Evolutionary conservation across 1,140 invertebrate genomes (phyloP).

Genomic region (honey bee (Apis mellifera)): Amel_HAv3.1 CM009932.2:2766501-2767000

Average conservation of each 20-base stretch:
- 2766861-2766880: slow-evolving; percentile 36
- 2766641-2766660: slow-evolving; percentile 65
- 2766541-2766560: slow-evolving; percentile 46
- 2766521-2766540: slow-evolving; percentile 55
- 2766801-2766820: slow-evolving; percentile 73
- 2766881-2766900: slow-evolving; percentile 14
- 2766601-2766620: slow-evolving; percentile 70
- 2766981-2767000: slow-evolving; percentile 77
- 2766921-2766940: slow-evolving; percentile 5
- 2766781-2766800: slow-evolving; percentile 63
- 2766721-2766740: slow-evolving; percentile 36
- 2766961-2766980: slow-evolving; percentile 80
- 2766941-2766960: slow-evolving; percentile 72
- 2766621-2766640: slow-evolving; percentile 79
- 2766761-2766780: slow-evolving; percentile 49
- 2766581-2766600: slow-evolving; percentile 62
- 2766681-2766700: slow-evolving; percentile 33
- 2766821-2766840: slow-evolving; percentile 66
- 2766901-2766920: not conserved
- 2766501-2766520: slow-evolving; percentile 47
- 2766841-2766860: slow-evolving; percentile 45
- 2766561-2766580: slow-evolving; percentile 65
- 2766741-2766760: slow-evolving; percentile 15
- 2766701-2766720: slow-evolving; percentile 40
- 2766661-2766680: slow-evolving; percentile 65